Evolutionary conservation across 2,888 invertebrate species (phyloP).

Genomic region (Xestia rhomboidea): DNA sequence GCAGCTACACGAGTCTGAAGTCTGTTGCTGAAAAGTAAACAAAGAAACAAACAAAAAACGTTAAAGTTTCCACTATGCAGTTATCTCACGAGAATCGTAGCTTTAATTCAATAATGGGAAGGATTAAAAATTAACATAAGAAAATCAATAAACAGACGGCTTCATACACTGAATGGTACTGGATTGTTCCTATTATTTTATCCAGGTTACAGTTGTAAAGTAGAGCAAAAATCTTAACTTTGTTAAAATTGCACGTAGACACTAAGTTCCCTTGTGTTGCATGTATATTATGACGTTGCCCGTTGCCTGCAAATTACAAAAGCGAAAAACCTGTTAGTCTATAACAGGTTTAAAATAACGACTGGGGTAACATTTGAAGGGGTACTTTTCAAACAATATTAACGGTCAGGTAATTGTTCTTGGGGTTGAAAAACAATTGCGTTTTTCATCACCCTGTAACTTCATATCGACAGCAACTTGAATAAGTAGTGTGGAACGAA

Average conservation of each 20-base stretch:
- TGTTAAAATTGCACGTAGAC: not conserved
- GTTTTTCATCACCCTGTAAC: slow-evolving; percentile 30
- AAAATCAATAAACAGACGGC: not conserved
- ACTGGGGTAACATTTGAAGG: slow-evolving; percentile 52
- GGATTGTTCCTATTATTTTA: not conserved
- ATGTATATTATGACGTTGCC: slow-evolving; percentile 10
- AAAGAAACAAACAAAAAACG: not conserved
- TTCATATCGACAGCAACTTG: slow-evolving; percentile 12
- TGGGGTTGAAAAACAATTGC: slow-evolving; percentile 35
- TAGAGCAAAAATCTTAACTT: too few relatives aligned
- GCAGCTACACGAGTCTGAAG: not conserved
- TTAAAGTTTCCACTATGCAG: too few relatives aligned
- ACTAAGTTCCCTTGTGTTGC: slow-evolving; percentile 10
- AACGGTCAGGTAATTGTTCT: slow-evolving; percentile 40
- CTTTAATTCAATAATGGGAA: not conserved
- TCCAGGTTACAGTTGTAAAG: slow-evolving; percentile 1
- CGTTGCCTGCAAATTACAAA: slow-evolving; percentile 30
- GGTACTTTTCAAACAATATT: slow-evolving; percentile 44
- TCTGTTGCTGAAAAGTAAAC: not conserved
- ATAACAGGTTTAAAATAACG: slow-evolving; percentile 55
- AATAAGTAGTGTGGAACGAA: slow-evolving; percentile 7
- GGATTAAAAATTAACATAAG: not conserved
- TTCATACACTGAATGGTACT: not conserved
- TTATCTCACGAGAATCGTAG: not conserved
- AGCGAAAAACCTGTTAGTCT: slow-evolving; percentile 31